Percentiles rank a stretch among this genome's conserved stretches.
phyloP scores from a whole-genome alignment of 2,113 vertebrate species.

The Ariopsis seemanni region DNA sequence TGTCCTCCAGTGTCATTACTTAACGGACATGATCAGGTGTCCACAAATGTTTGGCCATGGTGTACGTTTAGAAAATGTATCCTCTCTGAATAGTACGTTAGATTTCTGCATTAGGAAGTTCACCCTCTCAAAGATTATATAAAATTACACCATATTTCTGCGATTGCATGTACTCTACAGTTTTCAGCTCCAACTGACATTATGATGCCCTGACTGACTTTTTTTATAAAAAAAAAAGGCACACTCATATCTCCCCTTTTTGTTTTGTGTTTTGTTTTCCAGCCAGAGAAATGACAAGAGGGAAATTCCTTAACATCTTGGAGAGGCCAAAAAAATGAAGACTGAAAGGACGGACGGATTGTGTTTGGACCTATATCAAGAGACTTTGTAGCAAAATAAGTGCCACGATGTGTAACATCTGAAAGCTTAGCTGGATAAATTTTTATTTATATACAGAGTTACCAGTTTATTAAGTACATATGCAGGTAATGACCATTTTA shows the following conservation, averaged over 20 bases:
- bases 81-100: neutral
- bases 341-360: neutral
- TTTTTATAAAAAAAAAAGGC: neutral
- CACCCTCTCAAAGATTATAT: slow-evolving; percentile 27
- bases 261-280: slow-evolving; percentile 62
- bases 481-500: neutral
- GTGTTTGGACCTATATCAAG: slow-evolving; percentile 3
- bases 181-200: neutral
- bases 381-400: slow-evolving; percentile 31
- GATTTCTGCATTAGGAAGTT: neutral
- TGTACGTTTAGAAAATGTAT: neutral
- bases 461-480: neutral
- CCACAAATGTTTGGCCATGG: neutral
- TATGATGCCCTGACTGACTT: neutral
- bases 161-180: neutral
- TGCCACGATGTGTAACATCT: slow-evolving; percentile 20
- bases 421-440: neutral
- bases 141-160: neutral
- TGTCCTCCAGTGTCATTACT: neutral
- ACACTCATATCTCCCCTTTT: neutral
- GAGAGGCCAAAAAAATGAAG: slow-evolving; percentile 95
- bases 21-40: neutral
- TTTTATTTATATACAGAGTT: neutral
- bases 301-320: slow-evolving; percentile 97
- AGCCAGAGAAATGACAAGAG: slow-evolving; percentile 98